Base-by-base conservation (phyloP, 2,888 invertebrate species). In the Andrena chrysosceles region DNA sequence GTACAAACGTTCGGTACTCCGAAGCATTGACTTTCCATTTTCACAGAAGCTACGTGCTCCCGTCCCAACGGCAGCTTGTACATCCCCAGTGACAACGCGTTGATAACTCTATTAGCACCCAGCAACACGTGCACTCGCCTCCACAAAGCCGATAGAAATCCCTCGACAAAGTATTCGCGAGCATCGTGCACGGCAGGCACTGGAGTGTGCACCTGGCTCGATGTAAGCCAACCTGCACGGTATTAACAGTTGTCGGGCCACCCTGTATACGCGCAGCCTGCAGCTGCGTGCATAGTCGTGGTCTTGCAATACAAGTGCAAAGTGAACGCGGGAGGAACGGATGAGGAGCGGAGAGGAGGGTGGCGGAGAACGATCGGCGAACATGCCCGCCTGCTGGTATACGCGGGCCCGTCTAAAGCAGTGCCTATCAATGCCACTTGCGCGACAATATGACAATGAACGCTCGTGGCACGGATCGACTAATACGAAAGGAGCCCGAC, bases 391-490 rank as follows among this genome's bases (percentile, higher is more conserved):
- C 68, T 35, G 68, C 70, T 60, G 69, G 67, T 70, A 59, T 60
- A 76, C 63, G 67, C 26, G 62, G 42, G 64, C 52, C 71, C 81
- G 74, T 78, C 78, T 81, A 77, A 85, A 84, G 81, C 85, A 78
- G 73, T 54, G 84, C 84, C 86, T 76, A 87, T 89, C 90, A 86
- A 90, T 85, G 85, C 87, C 89, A 89, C 86, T 91, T 86, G 85
- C 81, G 86, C 87, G 85, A 87, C 89, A 85, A 89, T 87, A 78
- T 86, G 86, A 89, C 90, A 91, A 90, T 87, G 80, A 85, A 85
- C 77, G 85, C 70, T 77, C 64, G 76, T 77, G 77, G 73, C 79
- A 78, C 84, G 84, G 87, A 90, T 90, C 86, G 77, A 87, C 88
- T 89, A 90, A 90, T 91, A 87, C 87, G 85, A 87, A 87, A 89